phyloP scores from a whole-genome alignment of 2,888 invertebrate species.

The Apamea sordens region DNA sequence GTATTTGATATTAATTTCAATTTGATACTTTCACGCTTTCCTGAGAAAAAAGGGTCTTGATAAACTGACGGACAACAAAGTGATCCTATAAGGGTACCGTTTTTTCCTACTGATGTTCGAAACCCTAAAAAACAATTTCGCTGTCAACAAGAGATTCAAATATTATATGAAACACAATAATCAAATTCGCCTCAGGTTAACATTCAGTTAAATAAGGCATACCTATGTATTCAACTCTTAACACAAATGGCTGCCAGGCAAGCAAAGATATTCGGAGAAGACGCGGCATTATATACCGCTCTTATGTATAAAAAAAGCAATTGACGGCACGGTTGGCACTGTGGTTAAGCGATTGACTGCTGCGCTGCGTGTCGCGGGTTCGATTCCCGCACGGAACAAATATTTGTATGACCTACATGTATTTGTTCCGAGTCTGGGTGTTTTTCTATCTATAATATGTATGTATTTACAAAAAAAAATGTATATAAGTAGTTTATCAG shows the following conservation, averaged over 20 bases:
- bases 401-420: too few relatives aligned
- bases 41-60: neutral
- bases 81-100: neutral
- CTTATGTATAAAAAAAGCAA: slow-evolving; percentile 36
- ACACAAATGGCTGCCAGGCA: slow-evolving; percentile 44
- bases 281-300: slow-evolving; percentile 1
- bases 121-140: slow-evolving; percentile 2
- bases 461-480: too few relatives aligned
- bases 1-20: too few relatives aligned
- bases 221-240: slow-evolving; percentile 39
- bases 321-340: too few relatives aligned
- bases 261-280: slow-evolving; percentile 37
- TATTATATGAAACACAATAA: slow-evolving; percentile 17
- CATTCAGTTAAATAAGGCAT: slow-evolving; percentile 39
- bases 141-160: slow-evolving; percentile 25
- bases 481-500: too few relatives aligned
- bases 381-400: too few relatives aligned
- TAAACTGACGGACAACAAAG: neutral
- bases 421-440: too few relatives aligned
- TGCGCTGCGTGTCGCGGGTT: too few relatives aligned
- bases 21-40: neutral
- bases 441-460: too few relatives aligned
- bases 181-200: slow-evolving; percentile 33
- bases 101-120: neutral
- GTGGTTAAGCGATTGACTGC: too few relatives aligned